Evolutionary conservation across 1,140 invertebrate species (phyloP).

Genomic region (Lineus longissimus): DNA sequence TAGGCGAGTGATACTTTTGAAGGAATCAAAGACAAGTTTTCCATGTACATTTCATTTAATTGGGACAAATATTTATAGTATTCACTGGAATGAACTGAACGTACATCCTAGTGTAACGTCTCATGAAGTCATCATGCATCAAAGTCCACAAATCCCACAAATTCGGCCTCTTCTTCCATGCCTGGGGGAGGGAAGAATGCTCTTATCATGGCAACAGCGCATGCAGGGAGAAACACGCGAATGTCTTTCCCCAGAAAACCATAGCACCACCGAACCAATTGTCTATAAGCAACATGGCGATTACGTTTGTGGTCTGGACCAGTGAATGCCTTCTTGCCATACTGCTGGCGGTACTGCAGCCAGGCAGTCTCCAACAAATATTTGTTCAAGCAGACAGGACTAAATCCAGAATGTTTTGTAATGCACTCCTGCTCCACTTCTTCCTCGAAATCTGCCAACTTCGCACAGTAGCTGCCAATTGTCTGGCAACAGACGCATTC

Average conservation of each 20-base stretch:
- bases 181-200: neutral
- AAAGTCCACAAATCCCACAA: neutral
- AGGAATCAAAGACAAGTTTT: no score
- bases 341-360: conserved; percentile 15
- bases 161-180: neutral
- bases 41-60: no score
- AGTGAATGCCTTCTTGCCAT: conserved; percentile 11
- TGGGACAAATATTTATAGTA: no score
- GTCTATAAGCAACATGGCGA: neutral
- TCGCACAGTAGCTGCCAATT: neutral
- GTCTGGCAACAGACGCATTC: neutral
- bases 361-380: conserved; percentile 22
- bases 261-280: conserved; percentile 5
- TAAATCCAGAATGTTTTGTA: no score
- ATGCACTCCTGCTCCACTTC: neutral
- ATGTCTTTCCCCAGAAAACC: neutral
- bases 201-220: neutral
- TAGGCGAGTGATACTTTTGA: no score
- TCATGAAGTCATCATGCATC: no score
- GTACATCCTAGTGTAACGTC: no score
- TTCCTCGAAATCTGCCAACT: neutral
- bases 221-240: neutral
- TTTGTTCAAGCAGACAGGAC: conserved; percentile 16
- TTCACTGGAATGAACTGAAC: no score
- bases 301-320: neutral